Evolutionary conservation across 30 jellyfish, hydroid and myxozoan genomes (phyloP), one percentile per base, ranked within the genome.

Genomic region (Chrysaora quinquecirrha): DNA sequence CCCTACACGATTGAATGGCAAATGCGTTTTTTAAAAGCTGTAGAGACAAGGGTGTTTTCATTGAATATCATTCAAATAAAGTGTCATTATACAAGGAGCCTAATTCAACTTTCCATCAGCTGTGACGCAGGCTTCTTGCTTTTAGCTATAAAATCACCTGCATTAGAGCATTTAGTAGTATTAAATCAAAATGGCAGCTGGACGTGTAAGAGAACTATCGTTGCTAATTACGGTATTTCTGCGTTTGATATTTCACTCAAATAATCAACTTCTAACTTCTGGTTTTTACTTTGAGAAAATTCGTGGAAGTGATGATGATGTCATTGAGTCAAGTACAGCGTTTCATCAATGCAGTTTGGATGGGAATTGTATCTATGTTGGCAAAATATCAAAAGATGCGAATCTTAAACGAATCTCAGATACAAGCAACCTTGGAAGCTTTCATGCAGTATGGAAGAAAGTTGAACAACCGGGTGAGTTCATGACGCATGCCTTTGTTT

Each of bases 101-200:
- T n/a, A n/a, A n/a, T n/a, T n/a, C n/a, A n/a, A n/a, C n/a, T n/a
- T n/a, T n/a, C n/a, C n/a, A n/a, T n/a, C n/a, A n/a, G n/a, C n/a
- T n/a, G n/a, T n/a, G n/a, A n/a, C n/a, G n/a, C n/a, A n/a, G n/a
- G n/a, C n/a, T n/a, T n/a, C n/a, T n/a, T n/a, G n/a, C n/a, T n/a
- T n/a, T n/a, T n/a, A n/a, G n/a, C n/a, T n/a, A n/a, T n/a, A n/a
- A n/a, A n/a, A n/a, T n/a, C n/a, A n/a, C n/a, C n/a, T n/a, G n/a
- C n/a, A n/a, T n/a, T n/a, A n/a, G n/a, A n/a, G n/a, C n/a, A n/a
- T n/a, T n/a, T n/a, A n/a, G n/a, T n/a, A n/a, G n/a, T n/a, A n/a
- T n/a, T n/a, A n/a, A n/a, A n/a, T n/a, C n/a, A n/a, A n/a, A n/a
- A 38, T 52, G 68, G 68, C 68, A 52, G 25, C 24, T 10, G 68